These are phyloP conservation scores for Whitmania pigra DNA, from an alignment of 1,140 invertebrate species.

Conservation along the genomic window DNA sequence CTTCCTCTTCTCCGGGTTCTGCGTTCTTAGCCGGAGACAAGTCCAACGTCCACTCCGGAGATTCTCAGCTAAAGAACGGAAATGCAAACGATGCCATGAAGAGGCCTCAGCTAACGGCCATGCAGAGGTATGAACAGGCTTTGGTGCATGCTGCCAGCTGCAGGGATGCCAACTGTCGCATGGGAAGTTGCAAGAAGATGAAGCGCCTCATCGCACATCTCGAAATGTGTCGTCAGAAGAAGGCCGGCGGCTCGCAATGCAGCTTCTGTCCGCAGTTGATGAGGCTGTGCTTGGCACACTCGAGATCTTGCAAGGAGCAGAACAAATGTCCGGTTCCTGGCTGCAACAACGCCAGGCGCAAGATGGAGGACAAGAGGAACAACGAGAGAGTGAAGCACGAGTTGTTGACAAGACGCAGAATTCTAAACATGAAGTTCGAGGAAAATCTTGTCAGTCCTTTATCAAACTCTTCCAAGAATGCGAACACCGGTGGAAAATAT, in stretches of 20 bases:
- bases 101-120: neutral
- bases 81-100: conserved; percentile 56
- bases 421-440: neutral
- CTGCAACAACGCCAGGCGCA: conserved; percentile 51
- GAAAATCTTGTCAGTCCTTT: neutral
- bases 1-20: neutral
- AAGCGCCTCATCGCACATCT: conserved; percentile 84
- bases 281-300: conserved; percentile 93
- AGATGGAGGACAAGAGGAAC: conserved; percentile 10
- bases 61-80: conserved; percentile 35
- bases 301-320: conserved; percentile 76
- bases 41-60: conserved; percentile 27
- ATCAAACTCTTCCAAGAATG: neutral
- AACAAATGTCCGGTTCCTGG: conserved; percentile 92
- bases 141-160: conserved; percentile 13
- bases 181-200: conserved; percentile 3
- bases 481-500: neutral
- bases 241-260: conserved; percentile 72
- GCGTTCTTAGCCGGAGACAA: conserved; percentile 50
- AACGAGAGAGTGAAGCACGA: conserved; percentile 11
- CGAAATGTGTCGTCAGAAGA: conserved; percentile 76
- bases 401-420: conserved; percentile 13
- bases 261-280: conserved; percentile 58
- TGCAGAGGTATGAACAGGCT: conserved; percentile 14
- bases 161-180: conserved; percentile 18